Evolutionary conservation across 2,113 vertebrate species (phyloP).

Genomic region (Engystomops pustulosus): DNA sequence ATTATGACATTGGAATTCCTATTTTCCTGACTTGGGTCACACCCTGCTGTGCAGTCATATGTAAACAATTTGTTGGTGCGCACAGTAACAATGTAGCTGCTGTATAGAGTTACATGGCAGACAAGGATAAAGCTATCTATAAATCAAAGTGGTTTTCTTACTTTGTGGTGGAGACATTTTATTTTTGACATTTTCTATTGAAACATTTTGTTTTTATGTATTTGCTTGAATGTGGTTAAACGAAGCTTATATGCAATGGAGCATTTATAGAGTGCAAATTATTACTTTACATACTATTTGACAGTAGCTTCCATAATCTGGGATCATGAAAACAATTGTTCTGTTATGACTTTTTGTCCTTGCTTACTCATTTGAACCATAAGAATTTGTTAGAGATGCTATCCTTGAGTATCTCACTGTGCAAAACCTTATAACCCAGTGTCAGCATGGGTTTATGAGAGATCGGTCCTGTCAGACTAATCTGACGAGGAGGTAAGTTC

Average conservation of each 20-base stretch:
- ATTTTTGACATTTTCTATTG: constrained; percentile 10
- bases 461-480: too few species aligned
- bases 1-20: constrained; percentile 15
- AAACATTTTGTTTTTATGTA: constrained; percentile 15
- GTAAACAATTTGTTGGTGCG: constrained; percentile 52
- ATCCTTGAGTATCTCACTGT: too few species aligned
- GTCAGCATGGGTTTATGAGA: too few species aligned
- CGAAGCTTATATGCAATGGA: background rate
- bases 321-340: constrained; percentile 17
- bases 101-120: constrained; percentile 40
- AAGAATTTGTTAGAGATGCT: background rate
- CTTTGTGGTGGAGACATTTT: constrained; percentile 7
- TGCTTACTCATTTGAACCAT: constrained; percentile 12
- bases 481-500: too few species aligned
- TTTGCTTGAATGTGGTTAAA: background rate
- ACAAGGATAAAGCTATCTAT: background rate
- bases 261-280: constrained; percentile 12
- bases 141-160: constrained; percentile 19
- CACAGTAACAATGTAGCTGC: constrained; percentile 32
- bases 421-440: too few species aligned
- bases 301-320: constrained; percentile 30
- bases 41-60: constrained; percentile 43
- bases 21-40: background rate
- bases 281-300: constrained; percentile 13
- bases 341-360: constrained; percentile 31